Conservation (phyloP, 1,140 invertebrate genomes). For the Nephotettix cincticeps region DNA sequence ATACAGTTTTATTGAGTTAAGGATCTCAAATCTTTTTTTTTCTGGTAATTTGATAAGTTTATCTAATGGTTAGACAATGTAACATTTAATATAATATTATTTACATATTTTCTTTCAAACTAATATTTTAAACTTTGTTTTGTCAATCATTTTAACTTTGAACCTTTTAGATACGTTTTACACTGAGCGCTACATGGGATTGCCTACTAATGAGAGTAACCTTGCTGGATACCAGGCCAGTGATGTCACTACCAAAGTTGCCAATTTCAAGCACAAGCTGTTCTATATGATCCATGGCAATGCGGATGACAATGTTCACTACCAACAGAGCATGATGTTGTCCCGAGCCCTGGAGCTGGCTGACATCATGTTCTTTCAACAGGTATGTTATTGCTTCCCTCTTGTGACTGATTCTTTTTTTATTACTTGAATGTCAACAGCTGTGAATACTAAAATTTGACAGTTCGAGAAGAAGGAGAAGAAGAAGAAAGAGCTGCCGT, state of each 20-base stretch:
- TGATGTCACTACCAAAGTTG: slow-evolving; percentile 66
- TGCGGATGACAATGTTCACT: slow-evolving; percentile 92
- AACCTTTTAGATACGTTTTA: slow-evolving; percentile 90
- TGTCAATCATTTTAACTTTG: neutral
- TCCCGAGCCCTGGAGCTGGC: slow-evolving; percentile 74
- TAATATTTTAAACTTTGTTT: neutral
- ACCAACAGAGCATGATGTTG: slow-evolving; percentile 88
- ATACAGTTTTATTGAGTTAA: too few species aligned
- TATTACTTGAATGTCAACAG: too few species aligned
- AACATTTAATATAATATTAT: neutral
- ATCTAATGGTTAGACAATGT: neutral
- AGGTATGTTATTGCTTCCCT: too few species aligned
- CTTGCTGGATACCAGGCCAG: slow-evolving; percentile 70
- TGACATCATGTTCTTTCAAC: slow-evolving; percentile 83
- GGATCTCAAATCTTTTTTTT: too few species aligned
- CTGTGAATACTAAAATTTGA: too few species aligned
- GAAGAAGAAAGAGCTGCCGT: too few species aligned
- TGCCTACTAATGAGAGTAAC: slow-evolving; percentile 74
- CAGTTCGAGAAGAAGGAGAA: too few species aligned
- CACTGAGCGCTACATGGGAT: slow-evolving; percentile 91
- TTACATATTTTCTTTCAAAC: neutral
- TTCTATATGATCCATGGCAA: slow-evolving; percentile 89
- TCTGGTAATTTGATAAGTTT: too few species aligned
- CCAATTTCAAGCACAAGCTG: slow-evolving; percentile 74
- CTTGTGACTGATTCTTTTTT: too few species aligned